These are phyloP conservation scores for Pseudomyrmex gracilis DNA, from an alignment of 1,140 invertebrate genomes.

Conservation along the genomic window DNA sequence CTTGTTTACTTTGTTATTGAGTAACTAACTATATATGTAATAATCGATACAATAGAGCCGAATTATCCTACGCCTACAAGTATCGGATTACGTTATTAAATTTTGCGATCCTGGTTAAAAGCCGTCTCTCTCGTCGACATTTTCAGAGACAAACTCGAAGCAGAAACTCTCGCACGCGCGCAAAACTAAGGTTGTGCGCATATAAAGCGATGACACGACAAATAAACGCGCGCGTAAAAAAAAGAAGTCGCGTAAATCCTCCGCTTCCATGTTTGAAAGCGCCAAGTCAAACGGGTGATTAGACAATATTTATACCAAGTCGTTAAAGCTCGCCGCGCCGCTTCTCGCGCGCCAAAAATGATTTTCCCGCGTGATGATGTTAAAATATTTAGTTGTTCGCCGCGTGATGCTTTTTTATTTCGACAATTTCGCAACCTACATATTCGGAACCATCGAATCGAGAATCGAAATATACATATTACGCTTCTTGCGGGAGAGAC, in stretches of 20 bases:
- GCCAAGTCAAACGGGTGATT: conserved; percentile 19
- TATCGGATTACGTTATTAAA: conserved; percentile 27
- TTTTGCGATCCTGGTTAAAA: conserved; percentile 34
- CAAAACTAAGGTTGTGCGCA: not conserved
- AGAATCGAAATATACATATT: conserved; percentile 13
- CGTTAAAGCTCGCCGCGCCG: too few relatives aligned
- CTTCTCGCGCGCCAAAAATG: not conserved
- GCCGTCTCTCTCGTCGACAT: conserved; percentile 7
- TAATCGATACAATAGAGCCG: not conserved
- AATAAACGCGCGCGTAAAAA: conserved; percentile 9
- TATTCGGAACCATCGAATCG: not conserved
- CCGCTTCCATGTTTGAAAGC: conserved; percentile 3
- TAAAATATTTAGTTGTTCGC: conserved; percentile 36
- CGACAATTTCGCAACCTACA: conserved; percentile 35
- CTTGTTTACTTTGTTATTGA: too few relatives aligned
- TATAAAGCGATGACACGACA: not conserved
- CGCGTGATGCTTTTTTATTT: conserved; percentile 9
- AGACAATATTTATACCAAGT: conserved; percentile 16
- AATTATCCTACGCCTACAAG: conserved; percentile 2
- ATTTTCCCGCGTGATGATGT: not conserved
- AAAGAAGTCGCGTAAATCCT: not conserved
- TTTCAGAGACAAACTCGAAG: conserved; percentile 15
- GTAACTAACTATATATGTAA: not conserved
- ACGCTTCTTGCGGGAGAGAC: not conserved
- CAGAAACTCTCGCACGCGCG: not conserved